Evolutionary conservation across 2,113 vertebrate genomes (phyloP).

Genomic region (Odocoileus hemionus): DNA sequence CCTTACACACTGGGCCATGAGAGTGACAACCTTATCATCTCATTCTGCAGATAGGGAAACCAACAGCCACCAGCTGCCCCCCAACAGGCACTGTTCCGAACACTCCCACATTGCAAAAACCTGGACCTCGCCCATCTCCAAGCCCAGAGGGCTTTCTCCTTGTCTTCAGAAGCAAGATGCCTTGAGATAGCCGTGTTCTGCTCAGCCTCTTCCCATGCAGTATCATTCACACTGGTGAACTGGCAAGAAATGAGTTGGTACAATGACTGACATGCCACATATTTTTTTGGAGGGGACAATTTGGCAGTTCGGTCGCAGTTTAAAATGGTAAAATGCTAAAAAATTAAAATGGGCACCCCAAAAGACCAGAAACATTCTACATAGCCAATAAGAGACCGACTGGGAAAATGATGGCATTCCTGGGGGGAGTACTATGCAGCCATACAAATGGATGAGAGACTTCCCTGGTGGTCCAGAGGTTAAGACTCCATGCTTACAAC

Average conservation of each 20-base stretch:
- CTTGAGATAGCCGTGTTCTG: fast-evolving
- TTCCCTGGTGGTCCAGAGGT: neutral
- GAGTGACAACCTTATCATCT: neutral
- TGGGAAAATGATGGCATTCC: neutral
- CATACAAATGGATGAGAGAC: neutral
- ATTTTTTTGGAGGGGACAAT: neutral
- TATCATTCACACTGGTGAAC: neutral
- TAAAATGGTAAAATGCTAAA: neutral
- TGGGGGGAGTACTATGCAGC: neutral
- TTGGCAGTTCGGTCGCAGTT: neutral
- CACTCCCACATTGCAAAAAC: neutral
- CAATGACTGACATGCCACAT: neutral
- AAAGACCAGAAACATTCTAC: neutral
- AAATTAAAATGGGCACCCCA: neutral
- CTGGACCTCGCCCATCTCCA: fast-evolving
- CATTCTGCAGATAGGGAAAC: neutral
- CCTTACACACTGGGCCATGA: neutral
- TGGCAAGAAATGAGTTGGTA: neutral
- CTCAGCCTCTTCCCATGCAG: neutral
- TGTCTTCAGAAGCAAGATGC: neutral
- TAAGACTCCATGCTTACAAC: neutral
- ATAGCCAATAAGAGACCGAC: neutral
- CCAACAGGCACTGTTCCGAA: neutral
- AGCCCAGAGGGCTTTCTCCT: neutral
- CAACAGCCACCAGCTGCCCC: neutral